Conservation (phyloP, 2,797 vertebrate species). For the Tokudaia tokunoshimensis region DNA sequence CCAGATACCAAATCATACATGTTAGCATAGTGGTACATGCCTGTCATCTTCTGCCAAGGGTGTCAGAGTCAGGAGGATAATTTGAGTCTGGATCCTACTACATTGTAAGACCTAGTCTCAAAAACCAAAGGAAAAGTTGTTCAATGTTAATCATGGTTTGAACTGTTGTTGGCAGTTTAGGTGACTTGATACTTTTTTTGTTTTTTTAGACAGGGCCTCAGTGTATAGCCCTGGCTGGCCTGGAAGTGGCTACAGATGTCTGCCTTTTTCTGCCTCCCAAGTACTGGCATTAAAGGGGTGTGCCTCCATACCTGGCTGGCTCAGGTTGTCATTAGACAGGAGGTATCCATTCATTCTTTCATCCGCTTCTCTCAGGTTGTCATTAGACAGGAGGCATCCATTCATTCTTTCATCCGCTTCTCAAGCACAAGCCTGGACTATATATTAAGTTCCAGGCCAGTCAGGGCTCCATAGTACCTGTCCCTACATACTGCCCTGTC, state of each 20-base stretch:
- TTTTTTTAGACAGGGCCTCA: neutral
- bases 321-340: neutral
- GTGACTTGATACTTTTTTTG: neutral
- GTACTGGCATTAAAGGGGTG: neutral
- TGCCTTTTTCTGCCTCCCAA: neutral
- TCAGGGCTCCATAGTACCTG: neutral
- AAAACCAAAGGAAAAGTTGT: neutral
- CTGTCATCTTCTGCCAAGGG: no score
- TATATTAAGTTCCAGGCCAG: neutral
- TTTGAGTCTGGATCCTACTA: neutral
- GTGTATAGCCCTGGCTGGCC: neutral
- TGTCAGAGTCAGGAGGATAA: neutral
- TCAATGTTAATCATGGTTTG: neutral
- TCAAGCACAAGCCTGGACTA: neutral
- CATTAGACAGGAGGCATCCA: neutral
- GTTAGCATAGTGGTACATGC: neutral
- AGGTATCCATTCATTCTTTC: neutral
- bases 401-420: neutral
- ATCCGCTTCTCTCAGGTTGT: neutral
- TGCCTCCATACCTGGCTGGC: neutral
- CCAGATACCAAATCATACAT: neutral
- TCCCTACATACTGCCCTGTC: neutral
- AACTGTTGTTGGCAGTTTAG: neutral
- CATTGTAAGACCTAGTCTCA: neutral
- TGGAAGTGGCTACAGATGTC: neutral